Evolutionary conservation across 2,797 vertebrate genomes (phyloP), one percentile per base, ranked within the genome.

Genomic region (Uromys caudimaculatus): DNA sequence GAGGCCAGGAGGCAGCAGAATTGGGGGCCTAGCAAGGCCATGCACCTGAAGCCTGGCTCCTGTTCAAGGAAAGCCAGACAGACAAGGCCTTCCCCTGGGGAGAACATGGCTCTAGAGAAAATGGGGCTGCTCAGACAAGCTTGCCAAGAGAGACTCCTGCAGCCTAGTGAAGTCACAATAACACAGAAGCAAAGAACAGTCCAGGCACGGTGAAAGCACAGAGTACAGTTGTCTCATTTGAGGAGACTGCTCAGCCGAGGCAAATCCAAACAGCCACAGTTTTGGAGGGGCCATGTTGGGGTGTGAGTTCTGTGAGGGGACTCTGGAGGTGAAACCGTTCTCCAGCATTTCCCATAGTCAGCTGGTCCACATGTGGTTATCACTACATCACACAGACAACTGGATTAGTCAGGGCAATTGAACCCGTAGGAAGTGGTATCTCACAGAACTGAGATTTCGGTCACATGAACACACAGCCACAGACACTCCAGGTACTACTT

Each of bases 341-440:
- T 50, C 90, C 58, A 78, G 85, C 41, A 44, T 81, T 91, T 77
- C 92, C 81, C 82, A 58, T 56, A 95, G 94, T 1, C 27, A 86
- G 96, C 88, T 35, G 85, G 96, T 93, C 96, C 93, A 87, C 58
- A 92, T 78, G 92, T 69, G 91, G 87, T 96, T 79, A 96, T 96
- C 96, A 97, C 92, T 87, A 4, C 6, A 82, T 96, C 90, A 95
- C 96, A 94, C 96, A 96, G 95, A 84, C 41, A 91, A 88, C 96
- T 91, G 91, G 92, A 95, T 97, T 94, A 96, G 93, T 97, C 91
- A 86, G 96, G 83, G 95, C 81, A 91, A 96, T 93, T 97, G 83
- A 92, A 96, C 86, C 96, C 38, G 9, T 14, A 92, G 93, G 95
- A 97, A 96, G 89, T 24, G 91, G 95, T 78, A 89, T 85, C 95